phyloP scores from a whole-genome alignment of 53 echinoderm and acorn worm genomes.

The Paracentrotus lividus region DNA sequence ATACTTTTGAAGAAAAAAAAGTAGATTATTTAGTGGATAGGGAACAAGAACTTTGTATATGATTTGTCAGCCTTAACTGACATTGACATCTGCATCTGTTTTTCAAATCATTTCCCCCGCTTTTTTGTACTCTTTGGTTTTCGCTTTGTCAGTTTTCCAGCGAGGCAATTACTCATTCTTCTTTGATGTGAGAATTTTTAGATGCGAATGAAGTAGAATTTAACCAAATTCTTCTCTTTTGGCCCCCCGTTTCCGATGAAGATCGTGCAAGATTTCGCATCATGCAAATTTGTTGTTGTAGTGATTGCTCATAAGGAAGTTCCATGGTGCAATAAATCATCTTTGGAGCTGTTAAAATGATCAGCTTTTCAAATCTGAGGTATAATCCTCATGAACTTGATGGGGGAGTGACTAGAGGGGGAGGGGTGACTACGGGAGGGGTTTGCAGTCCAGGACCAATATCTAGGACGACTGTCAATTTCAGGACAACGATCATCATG shows the following conservation, averaged over 20 bases:
- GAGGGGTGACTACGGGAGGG: background rate
- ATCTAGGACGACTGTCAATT: slow-evolving; percentile 65
- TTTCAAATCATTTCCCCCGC: slow-evolving; percentile 48
- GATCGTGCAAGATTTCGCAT: slow-evolving; percentile 14
- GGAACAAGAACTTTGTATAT: background rate
- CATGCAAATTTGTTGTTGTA: slow-evolving; percentile 50
- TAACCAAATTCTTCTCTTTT: slow-evolving; percentile 1
- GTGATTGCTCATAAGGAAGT: background rate
- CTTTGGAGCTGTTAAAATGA: slow-evolving; percentile 11
- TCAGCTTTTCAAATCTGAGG: background rate
- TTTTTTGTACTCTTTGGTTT: slow-evolving; percentile 41
- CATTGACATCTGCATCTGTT: slow-evolving; percentile 60
- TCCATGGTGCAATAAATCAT: slow-evolving; percentile 35
- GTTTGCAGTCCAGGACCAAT: slow-evolving; percentile 23
- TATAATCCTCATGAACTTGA: background rate
- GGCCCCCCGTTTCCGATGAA: background rate
- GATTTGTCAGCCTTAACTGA: slow-evolving; percentile 52
- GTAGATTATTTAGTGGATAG: too few species aligned
- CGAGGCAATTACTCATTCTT: slow-evolving; percentile 65
- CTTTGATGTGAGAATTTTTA: slow-evolving; percentile 60
- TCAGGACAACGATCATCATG: slow-evolving; percentile 26
- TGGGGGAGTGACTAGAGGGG: slow-evolving; percentile 22
- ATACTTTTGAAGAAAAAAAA: background rate
- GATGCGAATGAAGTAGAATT: slow-evolving; percentile 19
- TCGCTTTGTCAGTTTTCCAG: slow-evolving; percentile 65